These are phyloP conservation scores for Steatocranus sp. DNA, from an alignment of 2,797 vertebrate genomes.

Conservation along the genomic window DNA sequence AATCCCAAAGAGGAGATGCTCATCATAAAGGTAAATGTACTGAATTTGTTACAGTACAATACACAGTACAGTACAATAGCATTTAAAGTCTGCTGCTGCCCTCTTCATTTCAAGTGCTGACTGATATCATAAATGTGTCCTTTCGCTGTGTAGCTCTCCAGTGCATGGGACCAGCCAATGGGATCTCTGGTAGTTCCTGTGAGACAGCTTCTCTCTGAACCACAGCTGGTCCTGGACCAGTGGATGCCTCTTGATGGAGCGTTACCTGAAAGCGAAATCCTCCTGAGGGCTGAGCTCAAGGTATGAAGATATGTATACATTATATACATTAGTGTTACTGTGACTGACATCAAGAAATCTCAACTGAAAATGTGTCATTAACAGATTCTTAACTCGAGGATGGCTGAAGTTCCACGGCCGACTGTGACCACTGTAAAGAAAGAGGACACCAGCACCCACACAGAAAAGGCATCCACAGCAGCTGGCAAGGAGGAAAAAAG, in stretches of 20 bases:
- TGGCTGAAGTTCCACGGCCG: conserved; percentile 45
- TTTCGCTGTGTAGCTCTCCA: conserved; percentile 60
- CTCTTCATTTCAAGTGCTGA: neutral
- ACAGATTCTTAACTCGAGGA: conserved; percentile 73
- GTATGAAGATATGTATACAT: conserved; percentile 56
- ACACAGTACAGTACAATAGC: neutral
- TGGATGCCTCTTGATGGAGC: conserved; percentile 81
- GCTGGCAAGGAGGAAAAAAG: conserved; percentile 34
- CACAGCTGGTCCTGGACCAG: conserved; percentile 78
- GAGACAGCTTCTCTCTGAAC: conserved; percentile 76
- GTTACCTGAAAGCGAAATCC: conserved; percentile 74
- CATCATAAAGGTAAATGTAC: conserved; percentile 79
- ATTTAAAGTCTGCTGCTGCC: neutral
- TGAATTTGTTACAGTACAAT: neutral
- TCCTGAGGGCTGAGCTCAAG: conserved; percentile 85
- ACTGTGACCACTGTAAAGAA: conserved; percentile 25
- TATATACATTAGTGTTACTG: neutral
- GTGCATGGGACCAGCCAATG: conserved; percentile 75
- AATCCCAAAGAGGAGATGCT: conserved; percentile 80
- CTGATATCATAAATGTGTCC: neutral
- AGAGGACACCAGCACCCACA: neutral
- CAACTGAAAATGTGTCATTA: neutral
- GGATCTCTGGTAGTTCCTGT: conserved; percentile 81
- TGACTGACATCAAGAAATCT: neutral
- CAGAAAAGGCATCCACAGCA: conserved; percentile 11